phyloP scores from a whole-genome alignment of 2,888 invertebrate genomes.

The Scrobipalpa atriplicella region DNA sequence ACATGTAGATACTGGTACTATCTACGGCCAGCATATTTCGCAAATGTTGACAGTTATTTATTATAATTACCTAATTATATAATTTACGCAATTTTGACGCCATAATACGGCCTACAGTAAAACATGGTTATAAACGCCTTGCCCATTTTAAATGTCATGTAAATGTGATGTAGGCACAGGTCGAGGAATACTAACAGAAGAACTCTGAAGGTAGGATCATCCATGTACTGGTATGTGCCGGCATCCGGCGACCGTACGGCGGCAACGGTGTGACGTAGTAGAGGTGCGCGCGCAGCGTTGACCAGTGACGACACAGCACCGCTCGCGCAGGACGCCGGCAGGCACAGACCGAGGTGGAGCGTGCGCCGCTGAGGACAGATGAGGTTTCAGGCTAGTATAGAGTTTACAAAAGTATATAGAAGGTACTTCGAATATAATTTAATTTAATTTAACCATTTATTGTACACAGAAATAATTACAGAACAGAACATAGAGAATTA shows the following conservation, averaged over 20 bases:
- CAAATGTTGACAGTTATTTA: background rate
- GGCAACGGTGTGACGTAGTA: conserved; percentile 82
- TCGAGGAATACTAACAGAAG: conserved; percentile 82
- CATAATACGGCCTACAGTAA: background rate
- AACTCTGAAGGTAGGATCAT: conserved; percentile 88
- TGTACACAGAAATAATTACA: no score
- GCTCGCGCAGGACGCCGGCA: conserved; percentile 87
- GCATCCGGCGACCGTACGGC: conserved; percentile 87
- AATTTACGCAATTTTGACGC: background rate
- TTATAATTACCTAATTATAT: background rate
- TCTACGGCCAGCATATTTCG: background rate
- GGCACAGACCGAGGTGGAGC: conserved; percentile 89
- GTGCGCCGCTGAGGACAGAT: conserved; percentile 83
- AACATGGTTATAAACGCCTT: background rate
- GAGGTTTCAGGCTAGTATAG: background rate
- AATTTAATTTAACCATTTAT: no score
- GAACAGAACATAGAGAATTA: no score
- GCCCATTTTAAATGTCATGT: no score
- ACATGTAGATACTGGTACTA: no score
- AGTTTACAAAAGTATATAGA: background rate
- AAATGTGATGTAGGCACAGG: no score
- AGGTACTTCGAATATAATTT: no score
- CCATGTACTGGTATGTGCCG: conserved; percentile 84
- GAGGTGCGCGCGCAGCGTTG: conserved; percentile 76
- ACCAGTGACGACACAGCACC: conserved; percentile 84